Evolutionary conservation across 2,113 vertebrate genomes (phyloP).

Genomic region (Xiphias gladius): DNA sequence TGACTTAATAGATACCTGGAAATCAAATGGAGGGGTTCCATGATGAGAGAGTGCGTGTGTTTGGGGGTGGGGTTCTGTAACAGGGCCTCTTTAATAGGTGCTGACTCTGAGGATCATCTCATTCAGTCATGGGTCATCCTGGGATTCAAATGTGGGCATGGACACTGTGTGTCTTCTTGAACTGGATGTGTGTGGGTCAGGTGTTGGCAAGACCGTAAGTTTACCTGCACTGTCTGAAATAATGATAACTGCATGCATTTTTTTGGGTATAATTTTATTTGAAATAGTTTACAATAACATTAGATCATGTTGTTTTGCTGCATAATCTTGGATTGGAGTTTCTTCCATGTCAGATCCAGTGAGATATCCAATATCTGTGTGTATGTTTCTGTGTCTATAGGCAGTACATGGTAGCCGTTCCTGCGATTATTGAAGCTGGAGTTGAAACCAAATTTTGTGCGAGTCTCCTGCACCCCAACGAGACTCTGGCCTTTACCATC

Average conservation of each 20-base stretch:
- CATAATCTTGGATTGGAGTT: neutral
- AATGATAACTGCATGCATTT: neutral
- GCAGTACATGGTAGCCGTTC: constrained; percentile 75
- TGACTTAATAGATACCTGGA: neutral
- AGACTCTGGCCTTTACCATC: constrained; percentile 72
- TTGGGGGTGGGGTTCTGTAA: constrained; percentile 4
- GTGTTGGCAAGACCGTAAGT: constrained; percentile 70
- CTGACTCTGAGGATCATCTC: neutral
- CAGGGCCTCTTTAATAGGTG: constrained; percentile 52
- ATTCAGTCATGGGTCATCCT: constrained; percentile 67
- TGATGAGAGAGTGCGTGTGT: neutral
- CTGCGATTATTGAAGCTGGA: constrained; percentile 77
- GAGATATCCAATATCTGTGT: neutral
- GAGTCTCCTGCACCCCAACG: constrained; percentile 73
- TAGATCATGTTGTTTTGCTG: no score
- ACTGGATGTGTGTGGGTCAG: constrained; percentile 37
- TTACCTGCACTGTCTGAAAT: neutral
- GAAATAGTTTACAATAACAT: neutral
- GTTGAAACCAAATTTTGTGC: constrained; percentile 70
- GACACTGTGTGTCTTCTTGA: constrained; percentile 59
- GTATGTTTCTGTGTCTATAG: constrained; percentile 44
- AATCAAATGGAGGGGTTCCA: no score
- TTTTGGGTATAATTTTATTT: neutral
- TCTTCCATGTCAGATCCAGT: neutral
- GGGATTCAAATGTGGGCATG: constrained; percentile 51